Percentiles rank a stretch among this genome's conserved stretches.
These are phyloP conservation scores for Haemorhous mexicanus DNA, from an alignment of 2,113 vertebrate genomes.

Conservation along the genomic window DNA sequence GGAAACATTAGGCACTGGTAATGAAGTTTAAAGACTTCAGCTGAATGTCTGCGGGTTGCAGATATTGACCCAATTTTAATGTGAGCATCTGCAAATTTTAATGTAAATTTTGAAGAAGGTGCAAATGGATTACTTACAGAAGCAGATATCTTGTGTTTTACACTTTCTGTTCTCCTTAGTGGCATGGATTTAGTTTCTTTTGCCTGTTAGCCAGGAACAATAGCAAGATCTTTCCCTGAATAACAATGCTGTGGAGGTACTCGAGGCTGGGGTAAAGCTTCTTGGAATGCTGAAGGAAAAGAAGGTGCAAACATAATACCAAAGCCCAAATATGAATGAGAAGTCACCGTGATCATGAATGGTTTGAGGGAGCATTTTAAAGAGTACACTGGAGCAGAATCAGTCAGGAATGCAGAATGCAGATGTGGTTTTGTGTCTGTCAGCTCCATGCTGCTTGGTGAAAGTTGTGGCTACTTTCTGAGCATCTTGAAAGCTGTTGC, in stretches of 20 bases:
- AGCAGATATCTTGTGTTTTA: background rate
- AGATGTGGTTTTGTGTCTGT: background rate
- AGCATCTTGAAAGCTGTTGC: background rate
- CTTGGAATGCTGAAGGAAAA: background rate
- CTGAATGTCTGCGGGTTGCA: background rate
- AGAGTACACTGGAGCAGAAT: background rate
- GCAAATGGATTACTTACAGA: background rate
- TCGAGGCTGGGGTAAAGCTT: background rate
- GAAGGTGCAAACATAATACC: background rate
- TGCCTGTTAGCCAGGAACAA: background rate
- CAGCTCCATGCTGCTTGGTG: background rate
- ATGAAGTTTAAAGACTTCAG: background rate
- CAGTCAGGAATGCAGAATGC: background rate
- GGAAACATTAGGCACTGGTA: background rate
- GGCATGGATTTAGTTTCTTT: background rate
- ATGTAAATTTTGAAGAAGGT: background rate
- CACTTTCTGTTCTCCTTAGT: background rate
- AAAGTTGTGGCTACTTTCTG: background rate
- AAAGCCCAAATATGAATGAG: background rate
- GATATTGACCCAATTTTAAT: background rate
- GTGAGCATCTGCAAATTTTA: background rate
- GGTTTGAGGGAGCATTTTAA: background rate
- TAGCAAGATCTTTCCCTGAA: background rate
- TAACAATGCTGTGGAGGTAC: background rate
- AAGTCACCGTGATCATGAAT: fast-evolving